Conservation (phyloP, 1,140 invertebrate genomes). For the Nasonia longicornis region DNA sequence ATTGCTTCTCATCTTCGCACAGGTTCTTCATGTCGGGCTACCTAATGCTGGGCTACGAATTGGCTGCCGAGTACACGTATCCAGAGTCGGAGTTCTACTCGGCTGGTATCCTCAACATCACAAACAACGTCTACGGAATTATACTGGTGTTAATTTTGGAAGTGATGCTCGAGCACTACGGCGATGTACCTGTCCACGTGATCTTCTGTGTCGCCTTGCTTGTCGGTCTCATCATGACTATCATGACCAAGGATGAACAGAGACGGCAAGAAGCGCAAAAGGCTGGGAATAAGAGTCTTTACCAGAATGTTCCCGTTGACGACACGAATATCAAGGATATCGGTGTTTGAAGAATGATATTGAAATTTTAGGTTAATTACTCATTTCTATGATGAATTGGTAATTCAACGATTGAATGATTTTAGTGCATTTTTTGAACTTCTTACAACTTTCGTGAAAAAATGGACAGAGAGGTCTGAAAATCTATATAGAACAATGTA, state of each 20-base stretch:
- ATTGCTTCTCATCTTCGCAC: constrained; percentile 17
- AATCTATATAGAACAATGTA: too few species aligned
- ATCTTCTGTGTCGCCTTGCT: constrained; percentile 63
- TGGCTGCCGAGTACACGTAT: constrained; percentile 83
- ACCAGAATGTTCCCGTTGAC: constrained; percentile 5
- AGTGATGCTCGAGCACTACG: constrained; percentile 54
- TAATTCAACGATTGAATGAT: too few species aligned
- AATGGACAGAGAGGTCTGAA: too few species aligned
- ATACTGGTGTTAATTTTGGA: constrained; percentile 67
- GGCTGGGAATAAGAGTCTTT: constrained; percentile 24
- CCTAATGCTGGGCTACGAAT: constrained; percentile 80
- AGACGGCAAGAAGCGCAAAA: constrained; percentile 66
- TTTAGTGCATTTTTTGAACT: too few species aligned
- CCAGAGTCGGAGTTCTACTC: constrained; percentile 78
- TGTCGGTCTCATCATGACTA: constrained; percentile 70
- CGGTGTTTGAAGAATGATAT: too few species aligned
- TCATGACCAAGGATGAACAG: constrained; percentile 71
- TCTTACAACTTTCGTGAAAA: too few species aligned
- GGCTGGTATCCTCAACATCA: constrained; percentile 78
- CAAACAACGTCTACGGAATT: constrained; percentile 75
- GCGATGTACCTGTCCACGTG: constrained; percentile 61
- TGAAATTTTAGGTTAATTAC: too few species aligned
- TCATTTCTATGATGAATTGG: too few species aligned
- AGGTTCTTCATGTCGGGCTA: constrained; percentile 84
- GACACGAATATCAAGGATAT: background rate